Percentiles rank a stretch among this genome's conserved stretches.
phyloP scores from a whole-genome alignment of 2,113 vertebrate genomes.

The Ptilonorhynchus violaceus region DNA sequence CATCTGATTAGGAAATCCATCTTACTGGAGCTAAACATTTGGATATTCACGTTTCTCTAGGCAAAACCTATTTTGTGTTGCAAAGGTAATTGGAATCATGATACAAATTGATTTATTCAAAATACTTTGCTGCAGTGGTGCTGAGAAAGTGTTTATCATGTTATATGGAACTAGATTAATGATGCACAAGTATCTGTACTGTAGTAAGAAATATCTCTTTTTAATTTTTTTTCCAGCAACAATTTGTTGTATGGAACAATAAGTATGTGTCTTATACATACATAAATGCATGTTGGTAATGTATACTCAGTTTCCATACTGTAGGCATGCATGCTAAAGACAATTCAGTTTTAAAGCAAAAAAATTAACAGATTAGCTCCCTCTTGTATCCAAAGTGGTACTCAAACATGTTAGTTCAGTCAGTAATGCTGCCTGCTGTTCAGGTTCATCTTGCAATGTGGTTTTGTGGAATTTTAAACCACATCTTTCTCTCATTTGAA shows the following conservation, averaged over 20 bases:
- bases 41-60: background rate
- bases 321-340: background rate
- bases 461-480: conserved; percentile 18
- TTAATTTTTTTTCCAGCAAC: background rate
- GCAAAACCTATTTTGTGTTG: background rate
- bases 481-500: conserved; percentile 35
- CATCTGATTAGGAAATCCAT: background rate
- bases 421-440: background rate
- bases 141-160: background rate
- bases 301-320: background rate
- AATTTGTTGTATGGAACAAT: background rate
- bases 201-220: background rate
- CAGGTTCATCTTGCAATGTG: background rate
- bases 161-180: background rate
- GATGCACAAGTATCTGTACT: background rate
- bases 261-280: background rate
- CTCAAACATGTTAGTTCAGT: background rate
- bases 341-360: background rate
- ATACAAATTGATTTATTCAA: background rate
- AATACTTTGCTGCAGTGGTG: background rate
- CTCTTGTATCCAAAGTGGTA: background rate
- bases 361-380: background rate
- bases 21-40: background rate
- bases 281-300: background rate
- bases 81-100: background rate